phyloP scores from a whole-genome alignment of 2,888 invertebrate species.

The Lochmaea capreae region DNA sequence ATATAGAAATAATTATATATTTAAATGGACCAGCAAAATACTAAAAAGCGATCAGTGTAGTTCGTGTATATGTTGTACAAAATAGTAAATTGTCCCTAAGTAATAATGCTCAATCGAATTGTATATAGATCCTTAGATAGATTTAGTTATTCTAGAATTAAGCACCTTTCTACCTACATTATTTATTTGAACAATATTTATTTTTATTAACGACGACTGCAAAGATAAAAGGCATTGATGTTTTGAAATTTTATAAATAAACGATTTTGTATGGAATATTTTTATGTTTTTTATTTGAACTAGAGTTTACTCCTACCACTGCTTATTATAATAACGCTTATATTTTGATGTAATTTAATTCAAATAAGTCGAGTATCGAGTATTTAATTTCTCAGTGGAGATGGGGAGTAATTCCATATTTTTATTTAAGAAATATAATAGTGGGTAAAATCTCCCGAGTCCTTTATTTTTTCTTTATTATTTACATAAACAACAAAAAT shows the following conservation, averaged over 20 bases:
- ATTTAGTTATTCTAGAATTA: conserved; percentile 20
- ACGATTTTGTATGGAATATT: neutral
- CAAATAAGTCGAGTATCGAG: no score
- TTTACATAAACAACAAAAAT: no score
- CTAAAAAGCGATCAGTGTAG: neutral
- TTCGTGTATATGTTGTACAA: neutral
- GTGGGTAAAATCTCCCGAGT: no score
- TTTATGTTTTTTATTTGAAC: neutral
- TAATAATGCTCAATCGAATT: conserved; percentile 13
- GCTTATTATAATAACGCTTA: no score
- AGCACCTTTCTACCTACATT: conserved; percentile 13
- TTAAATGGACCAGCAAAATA: neutral
- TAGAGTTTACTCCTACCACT: neutral
- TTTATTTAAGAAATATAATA: no score
- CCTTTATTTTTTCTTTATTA: no score
- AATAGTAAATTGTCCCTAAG: neutral
- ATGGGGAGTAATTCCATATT: no score
- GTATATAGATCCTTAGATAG: conserved; percentile 22
- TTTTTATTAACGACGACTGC: conserved; percentile 49
- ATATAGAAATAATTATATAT: neutral
- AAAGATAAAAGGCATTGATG: conserved; percentile 46
- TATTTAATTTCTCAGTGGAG: no score
- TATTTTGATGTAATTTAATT: no score
- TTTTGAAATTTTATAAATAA: conserved; percentile 17
- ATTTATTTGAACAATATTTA: conserved; percentile 24